A percentile compares a stretch with the other conserved stretches of the same genome.
These are phyloP conservation scores for Pseudomyrmex concolor DNA, from an alignment of 1,140 invertebrate species.

Conservation along the genomic window DNA sequence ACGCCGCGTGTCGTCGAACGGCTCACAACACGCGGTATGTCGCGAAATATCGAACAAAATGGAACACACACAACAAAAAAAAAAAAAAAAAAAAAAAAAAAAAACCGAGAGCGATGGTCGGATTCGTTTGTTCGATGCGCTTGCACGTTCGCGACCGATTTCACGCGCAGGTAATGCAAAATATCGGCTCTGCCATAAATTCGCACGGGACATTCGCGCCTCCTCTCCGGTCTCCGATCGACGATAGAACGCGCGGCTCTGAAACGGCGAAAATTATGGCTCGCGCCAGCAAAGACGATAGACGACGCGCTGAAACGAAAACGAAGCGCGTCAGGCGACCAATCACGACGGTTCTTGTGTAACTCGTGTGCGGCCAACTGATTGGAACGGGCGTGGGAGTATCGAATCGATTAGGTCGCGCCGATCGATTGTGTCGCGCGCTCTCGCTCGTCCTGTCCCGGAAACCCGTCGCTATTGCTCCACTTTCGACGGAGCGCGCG, in stretches of 20 bases:
- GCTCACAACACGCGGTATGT: neutral
- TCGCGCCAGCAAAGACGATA: conserved; percentile 66
- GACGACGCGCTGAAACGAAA: conserved; percentile 66
- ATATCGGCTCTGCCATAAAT: conserved; percentile 63
- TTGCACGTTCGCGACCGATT: conserved; percentile 36
- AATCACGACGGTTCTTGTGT: conserved; percentile 59
- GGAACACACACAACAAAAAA: too few relatives aligned
- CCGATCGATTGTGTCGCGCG: conserved; percentile 61
- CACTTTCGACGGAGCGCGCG: conserved; percentile 52
- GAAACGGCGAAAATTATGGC: conserved; percentile 67
- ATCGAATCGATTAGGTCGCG: conserved; percentile 71
- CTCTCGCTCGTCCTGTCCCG: conserved; percentile 45
- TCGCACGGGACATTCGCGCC: conserved; percentile 46
- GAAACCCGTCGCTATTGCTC: conserved; percentile 65
- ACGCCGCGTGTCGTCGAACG: neutral
- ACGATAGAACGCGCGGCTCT: conserved; percentile 17
- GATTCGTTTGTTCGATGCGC: conserved; percentile 22
- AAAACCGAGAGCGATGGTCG: conserved; percentile 5
- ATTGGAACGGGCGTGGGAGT: conserved; percentile 69
- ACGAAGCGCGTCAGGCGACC: conserved; percentile 59
- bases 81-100: too few relatives aligned
- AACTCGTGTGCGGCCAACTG: conserved; percentile 57
- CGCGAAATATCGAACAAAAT: neutral
- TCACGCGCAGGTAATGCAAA: conserved; percentile 19
- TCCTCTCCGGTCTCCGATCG: neutral